Percentiles rank a stretch among this genome's conserved stretches.
Evolutionary conservation across 2,113 vertebrate species (phyloP).

Genomic region (Syngnathoides biaculeatus): DNA sequence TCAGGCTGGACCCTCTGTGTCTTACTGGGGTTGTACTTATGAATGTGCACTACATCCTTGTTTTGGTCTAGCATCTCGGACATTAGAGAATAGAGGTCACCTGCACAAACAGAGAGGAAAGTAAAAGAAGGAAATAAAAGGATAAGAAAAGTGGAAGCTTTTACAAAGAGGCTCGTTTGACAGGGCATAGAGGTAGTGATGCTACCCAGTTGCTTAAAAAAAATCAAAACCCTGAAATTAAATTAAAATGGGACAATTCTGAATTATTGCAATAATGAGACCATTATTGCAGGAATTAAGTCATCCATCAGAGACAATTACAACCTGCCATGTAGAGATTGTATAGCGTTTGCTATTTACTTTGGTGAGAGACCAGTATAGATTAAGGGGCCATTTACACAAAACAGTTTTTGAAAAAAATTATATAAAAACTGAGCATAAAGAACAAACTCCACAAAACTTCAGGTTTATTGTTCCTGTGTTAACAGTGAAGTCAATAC

Average conservation of each 20-base stretch:
- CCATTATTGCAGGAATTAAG: too few relatives aligned
- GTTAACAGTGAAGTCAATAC: background rate
- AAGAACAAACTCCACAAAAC: too few relatives aligned
- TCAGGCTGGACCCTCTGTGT: conserved; percentile 72
- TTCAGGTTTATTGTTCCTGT: background rate
- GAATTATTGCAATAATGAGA: too few relatives aligned
- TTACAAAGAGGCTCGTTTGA: background rate
- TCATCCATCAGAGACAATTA: too few relatives aligned
- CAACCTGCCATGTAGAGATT: too few relatives aligned
- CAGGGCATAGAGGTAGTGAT: background rate
- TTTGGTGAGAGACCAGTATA: too few relatives aligned
- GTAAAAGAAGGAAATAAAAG: conserved; percentile 31
- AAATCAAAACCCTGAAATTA: too few relatives aligned
- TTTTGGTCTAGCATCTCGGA: conserved; percentile 91
- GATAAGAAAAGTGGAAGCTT: background rate
- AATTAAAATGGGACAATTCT: too few relatives aligned
- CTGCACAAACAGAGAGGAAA: conserved; percentile 73
- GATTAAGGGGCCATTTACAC: too few relatives aligned
- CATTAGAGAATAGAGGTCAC: conserved; percentile 93
- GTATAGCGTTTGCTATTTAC: too few relatives aligned
- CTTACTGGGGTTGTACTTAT: conserved; percentile 82
- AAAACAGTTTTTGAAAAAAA: too few relatives aligned
- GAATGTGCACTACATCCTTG: conserved; percentile 81
- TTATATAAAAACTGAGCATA: too few relatives aligned
- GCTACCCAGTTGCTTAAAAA: conserved; percentile 6